Base-by-base conservation (phyloP, 2,888 invertebrate species). In the Brassicogethes aeneus region DNA sequence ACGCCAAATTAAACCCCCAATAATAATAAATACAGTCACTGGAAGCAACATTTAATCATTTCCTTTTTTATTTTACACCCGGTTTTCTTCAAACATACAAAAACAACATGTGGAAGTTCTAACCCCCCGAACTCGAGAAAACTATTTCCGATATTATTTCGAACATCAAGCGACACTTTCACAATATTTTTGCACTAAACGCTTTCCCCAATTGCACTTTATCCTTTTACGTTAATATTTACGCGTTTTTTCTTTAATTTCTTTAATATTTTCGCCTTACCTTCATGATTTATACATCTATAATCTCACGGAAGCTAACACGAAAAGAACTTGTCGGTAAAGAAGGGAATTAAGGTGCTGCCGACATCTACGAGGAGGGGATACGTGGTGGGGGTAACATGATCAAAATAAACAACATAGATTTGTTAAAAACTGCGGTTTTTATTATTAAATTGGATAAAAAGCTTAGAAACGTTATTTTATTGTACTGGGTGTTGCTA, bases 201-300 rank as follows among this genome's bases (percentile, higher is more conserved):
- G 5, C 5, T 23, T 23, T 23, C 23, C 10, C 10, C 23, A 5
- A 23, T 7, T 5, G 5, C 23, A 23, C 23, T 23, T 5, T 23
- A 7, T 23, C 5, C 5, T 23, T 23, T 23, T 10, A n/a, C 14
- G 23, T 23, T 10, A 23, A 10, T 23, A 23, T 23, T 23, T 23
- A 23, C 23, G 10, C 23, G 10, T 23, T 23, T 23, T 23, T 23
- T 7, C 23, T 23, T 10, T 12, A 12, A 10, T 32, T 32, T 32
- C 5, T 12, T 32, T 12, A 32, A 12, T 13, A 10, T 32, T 32
- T 32, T 32, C 14, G 5, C 3, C 32, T 32, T 32, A 32, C 32
- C 32, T 32, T 32, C 32, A 32, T 32, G 32, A 12, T 32, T 32
- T 12, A 32, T 10, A 32, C 32, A 32, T 32, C 8, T 32, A 32